Percentiles rank a stretch among this genome's conserved stretches.
Conservation (phyloP, 2,797 vertebrate genomes). For the Smutsia gigantea region DNA sequence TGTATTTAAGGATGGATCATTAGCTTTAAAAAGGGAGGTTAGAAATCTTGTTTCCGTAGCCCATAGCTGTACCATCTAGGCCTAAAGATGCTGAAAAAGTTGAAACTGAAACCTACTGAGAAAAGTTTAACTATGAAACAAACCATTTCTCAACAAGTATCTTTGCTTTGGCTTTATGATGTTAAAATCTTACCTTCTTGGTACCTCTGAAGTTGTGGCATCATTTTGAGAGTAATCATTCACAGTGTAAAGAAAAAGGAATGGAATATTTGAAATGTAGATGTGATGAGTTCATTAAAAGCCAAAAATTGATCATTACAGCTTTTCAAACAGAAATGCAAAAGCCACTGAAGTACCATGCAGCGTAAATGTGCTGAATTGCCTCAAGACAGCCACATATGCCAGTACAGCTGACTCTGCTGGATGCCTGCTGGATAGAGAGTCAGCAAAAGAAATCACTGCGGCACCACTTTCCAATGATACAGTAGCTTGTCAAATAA, state of each 20-base stretch:
- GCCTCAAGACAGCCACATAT: fast-evolving
- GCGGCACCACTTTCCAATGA: neutral
- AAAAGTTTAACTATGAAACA: neutral
- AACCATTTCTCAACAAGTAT: neutral
- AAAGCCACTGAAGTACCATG: neutral
- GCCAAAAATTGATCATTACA: neutral
- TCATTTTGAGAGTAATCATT: slow-evolving; percentile 17
- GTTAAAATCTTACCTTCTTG: neutral
- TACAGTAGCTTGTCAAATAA: neutral
- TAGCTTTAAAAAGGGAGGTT: slow-evolving; percentile 6
- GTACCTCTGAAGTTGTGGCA: neutral
- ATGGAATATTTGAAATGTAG: slow-evolving; percentile 11
- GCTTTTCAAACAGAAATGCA: neutral
- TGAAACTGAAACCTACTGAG: neutral
- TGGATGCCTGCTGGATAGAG: neutral
- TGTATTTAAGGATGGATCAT: neutral
- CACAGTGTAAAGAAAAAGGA: neutral
- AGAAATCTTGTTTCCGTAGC: slow-evolving; percentile 9
- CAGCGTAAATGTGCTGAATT: neutral
- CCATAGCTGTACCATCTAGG: neutral
- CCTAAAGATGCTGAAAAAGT: slow-evolving; percentile 33
- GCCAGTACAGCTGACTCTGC: neutral
- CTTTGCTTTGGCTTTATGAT: neutral
- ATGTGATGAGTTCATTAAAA: slow-evolving; percentile 21
- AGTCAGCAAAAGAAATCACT: neutral